phyloP scores from a whole-genome alignment of 37 sponge, comb jelly and placozoan species.

The Corticium candelabrum region DNA sequence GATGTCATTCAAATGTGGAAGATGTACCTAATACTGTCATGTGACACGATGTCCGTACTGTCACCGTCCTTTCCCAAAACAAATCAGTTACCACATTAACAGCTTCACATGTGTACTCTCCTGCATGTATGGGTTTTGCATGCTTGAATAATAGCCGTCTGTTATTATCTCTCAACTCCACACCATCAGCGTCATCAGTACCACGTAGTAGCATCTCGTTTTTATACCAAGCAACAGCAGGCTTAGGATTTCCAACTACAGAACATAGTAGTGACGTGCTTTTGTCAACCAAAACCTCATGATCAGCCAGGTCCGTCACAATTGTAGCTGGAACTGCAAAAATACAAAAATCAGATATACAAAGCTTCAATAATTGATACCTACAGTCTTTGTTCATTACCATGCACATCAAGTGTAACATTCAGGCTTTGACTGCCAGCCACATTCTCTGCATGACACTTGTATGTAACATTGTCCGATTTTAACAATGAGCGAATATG shows the following conservation, averaged over 20 bases:
- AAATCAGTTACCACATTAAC: not conserved
- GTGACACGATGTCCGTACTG: too few relatives aligned
- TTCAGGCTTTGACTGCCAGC: too few relatives aligned
- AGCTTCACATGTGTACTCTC: not conserved
- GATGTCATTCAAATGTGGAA: too few relatives aligned
- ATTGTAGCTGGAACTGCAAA: not conserved
- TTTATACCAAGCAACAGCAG: not conserved
- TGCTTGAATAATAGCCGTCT: not conserved
- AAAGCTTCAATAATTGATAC: too few relatives aligned
- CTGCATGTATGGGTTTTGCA: not conserved
- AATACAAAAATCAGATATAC: not conserved
- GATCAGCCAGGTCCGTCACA: not conserved
- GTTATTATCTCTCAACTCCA: not conserved
- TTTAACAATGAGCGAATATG: not conserved
- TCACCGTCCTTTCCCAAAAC: too few relatives aligned
- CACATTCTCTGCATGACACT: too few relatives aligned
- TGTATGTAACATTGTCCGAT: too few relatives aligned
- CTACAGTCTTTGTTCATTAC: too few relatives aligned
- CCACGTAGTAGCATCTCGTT: not conserved
- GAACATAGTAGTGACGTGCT: not conserved
- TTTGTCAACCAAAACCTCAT: not conserved
- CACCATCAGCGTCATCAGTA: not conserved
- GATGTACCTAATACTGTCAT: too few relatives aligned
- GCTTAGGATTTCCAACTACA: not conserved
- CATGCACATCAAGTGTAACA: too few relatives aligned